Base-by-base conservation (phyloP, 2,113 vertebrate genomes). In the Gymnocephalus cernua region DNA sequence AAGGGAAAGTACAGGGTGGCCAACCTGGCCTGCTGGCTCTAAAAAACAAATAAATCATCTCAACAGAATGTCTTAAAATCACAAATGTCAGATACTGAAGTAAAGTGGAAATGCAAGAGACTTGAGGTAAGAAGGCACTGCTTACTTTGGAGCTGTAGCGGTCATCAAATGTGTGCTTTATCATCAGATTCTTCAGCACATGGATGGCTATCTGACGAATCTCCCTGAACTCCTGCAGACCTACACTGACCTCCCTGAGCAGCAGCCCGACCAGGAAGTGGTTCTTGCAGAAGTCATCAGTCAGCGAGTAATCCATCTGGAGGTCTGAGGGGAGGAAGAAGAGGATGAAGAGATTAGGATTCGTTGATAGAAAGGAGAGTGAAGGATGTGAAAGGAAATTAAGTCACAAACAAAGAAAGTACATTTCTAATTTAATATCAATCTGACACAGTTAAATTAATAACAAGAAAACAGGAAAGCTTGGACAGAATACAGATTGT, bases 241-340 rank as follows among this genome's bases (percentile, higher is more conserved):
- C 98, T 1, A 96, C 94, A 35, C 96, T 96, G 89, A 98, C 97
- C 91, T 99, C 98, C 78, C 98, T 94, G 23, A 99, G 94, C 29
- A 99, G 93, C 69, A 99, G 93, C 3, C 98, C 98, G 41, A 99
- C 97, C 94, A 99, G 91, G 93, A 99, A 99, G 94, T 99, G 98
- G 93, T 99, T 97, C 89, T 95, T 97, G 89, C 97, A 99, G 96
- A 99, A 99, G 81, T 99, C 98, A 48, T 99, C 98, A 0, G 97
- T 98, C 85, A 99, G 89, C 1, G 97, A 96, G 84, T 99, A 99
- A 90, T 99, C 98, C 86, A 98, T 94, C 80, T 99, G 98, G 53
- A 99, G 96, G 84, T 99, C 98, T 99, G 93, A 91, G 93, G 25
- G 63, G 85, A 88, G 68, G 11, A 88, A 10, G 84, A 73, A 63